phyloP scores from a whole-genome alignment of 2,113 vertebrate genomes.

The Stomatorhinus ivindoensis region DNA sequence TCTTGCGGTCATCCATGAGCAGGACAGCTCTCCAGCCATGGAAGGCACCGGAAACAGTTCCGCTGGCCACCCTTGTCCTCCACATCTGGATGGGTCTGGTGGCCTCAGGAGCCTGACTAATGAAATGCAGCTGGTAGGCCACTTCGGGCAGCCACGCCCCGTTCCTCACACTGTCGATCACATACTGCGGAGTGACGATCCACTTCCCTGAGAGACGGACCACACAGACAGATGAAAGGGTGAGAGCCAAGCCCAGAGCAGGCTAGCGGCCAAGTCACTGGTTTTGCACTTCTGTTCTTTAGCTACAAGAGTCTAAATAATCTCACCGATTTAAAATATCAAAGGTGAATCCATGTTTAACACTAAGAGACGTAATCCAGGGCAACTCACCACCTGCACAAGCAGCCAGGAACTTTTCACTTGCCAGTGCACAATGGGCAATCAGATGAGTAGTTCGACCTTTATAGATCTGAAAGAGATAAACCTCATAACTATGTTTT shows the following conservation, averaged over 20 bases:
- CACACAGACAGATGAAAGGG: slow-evolving; percentile 2
- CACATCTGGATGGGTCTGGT: slow-evolving; percentile 52
- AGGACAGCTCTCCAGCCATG: slow-evolving; percentile 85
- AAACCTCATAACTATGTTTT: background rate
- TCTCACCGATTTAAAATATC: background rate
- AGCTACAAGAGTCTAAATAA: background rate
- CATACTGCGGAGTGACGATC: slow-evolving; percentile 84
- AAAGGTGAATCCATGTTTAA: background rate
- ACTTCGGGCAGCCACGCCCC: slow-evolving; percentile 85
- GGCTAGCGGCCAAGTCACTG: background rate
- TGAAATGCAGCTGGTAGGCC: slow-evolving; percentile 70
- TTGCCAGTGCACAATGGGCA: slow-evolving; percentile 67
- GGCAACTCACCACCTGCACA: slow-evolving; percentile 81
- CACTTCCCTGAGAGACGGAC: slow-evolving; percentile 73
- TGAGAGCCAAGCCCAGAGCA: background rate
- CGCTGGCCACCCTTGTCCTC: slow-evolving; percentile 63
- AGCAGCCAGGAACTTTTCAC: slow-evolving; percentile 87
- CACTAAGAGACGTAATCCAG: background rate
- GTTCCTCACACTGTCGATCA: slow-evolving; percentile 80
- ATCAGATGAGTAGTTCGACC: slow-evolving; percentile 76
- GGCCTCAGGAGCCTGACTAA: slow-evolving; percentile 12
- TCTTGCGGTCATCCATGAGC: slow-evolving; percentile 54
- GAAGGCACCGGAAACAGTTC: slow-evolving; percentile 72
- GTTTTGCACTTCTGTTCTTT: background rate
- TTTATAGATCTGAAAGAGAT: slow-evolving; percentile 68